Evolutionary conservation across 2,888 invertebrate species (phyloP).

Genomic region (Cryptus armator): DNA sequence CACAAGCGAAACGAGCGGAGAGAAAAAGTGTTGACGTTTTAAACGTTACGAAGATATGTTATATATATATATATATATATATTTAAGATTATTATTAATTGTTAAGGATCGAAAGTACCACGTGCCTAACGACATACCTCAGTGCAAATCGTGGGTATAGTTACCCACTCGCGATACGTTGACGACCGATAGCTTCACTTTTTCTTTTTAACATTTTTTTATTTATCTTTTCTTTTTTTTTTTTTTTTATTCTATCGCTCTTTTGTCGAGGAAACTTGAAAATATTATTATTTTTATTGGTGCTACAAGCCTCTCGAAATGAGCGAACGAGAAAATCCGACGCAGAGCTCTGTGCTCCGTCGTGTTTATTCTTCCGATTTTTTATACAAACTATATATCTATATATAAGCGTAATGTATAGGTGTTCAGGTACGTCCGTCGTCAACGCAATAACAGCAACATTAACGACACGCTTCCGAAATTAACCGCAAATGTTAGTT

Average conservation of each 20-base stretch:
- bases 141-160: constrained; percentile 77
- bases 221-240: constrained; percentile 25
- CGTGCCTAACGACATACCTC: constrained; percentile 83
- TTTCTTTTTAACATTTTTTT: not conserved
- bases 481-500: constrained; percentile 79
- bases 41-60: constrained; percentile 64
- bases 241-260: constrained; percentile 36
- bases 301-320: constrained; percentile 44
- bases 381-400: not conserved
- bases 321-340: constrained; percentile 32
- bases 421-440: constrained; percentile 38
- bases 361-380: constrained; percentile 23
- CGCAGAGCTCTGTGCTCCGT: constrained; percentile 29
- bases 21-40: constrained; percentile 68
- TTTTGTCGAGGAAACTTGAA: constrained; percentile 15
- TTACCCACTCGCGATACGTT: constrained; percentile 78
- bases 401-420: constrained; percentile 17
- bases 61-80: constrained; percentile 61
- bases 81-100: constrained; percentile 69
- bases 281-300: constrained; percentile 10
- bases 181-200: constrained; percentile 59
- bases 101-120: constrained; percentile 45
- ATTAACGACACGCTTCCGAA: constrained; percentile 74
- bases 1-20: constrained; percentile 41
- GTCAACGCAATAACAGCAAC: constrained; percentile 49